These are phyloP conservation scores for Vannuccia rotundouncinata DNA, from an alignment of 2,888 invertebrate genomes.

Conservation along the genomic window DNA sequence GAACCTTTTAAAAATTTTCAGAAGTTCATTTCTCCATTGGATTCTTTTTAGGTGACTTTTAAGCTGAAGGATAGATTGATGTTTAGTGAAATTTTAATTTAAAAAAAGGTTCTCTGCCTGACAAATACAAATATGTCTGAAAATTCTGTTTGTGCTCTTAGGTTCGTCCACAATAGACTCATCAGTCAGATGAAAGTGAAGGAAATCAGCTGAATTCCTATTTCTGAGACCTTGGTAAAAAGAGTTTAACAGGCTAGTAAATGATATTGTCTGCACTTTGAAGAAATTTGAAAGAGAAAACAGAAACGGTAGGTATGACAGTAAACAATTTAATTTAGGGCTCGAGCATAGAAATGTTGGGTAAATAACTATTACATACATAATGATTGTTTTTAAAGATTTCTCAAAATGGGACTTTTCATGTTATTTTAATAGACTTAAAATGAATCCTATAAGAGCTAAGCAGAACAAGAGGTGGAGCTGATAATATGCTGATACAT, in stretches of 20 bases:
- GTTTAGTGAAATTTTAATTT: neutral
- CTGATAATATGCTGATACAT: neutral
- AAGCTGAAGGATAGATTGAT: constrained; percentile 1
- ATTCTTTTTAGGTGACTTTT: neutral
- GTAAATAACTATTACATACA: too few relatives aligned
- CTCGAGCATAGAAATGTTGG: too few relatives aligned
- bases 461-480: too few relatives aligned
- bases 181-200: constrained; percentile 17
- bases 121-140: constrained; percentile 16
- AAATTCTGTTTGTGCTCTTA: constrained; percentile 10
- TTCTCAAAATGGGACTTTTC: too few relatives aligned
- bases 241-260: constrained; percentile 3
- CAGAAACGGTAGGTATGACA: neutral
- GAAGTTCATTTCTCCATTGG: constrained; percentile 7
- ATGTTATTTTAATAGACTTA: too few relatives aligned
- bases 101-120: neutral
- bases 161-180: constrained; percentile 7
- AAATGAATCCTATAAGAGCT: too few relatives aligned
- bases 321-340: too few relatives aligned
- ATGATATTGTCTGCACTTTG: constrained; percentile 2
- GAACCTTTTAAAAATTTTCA: constrained; percentile 11
- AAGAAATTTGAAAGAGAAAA: constrained; percentile 13
- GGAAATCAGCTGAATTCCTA: constrained; percentile 4
- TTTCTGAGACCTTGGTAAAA: neutral
- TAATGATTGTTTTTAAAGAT: too few relatives aligned